These are phyloP conservation scores for Sebastes minor DNA, from an alignment of 2,797 vertebrate genomes.

Conservation along the genomic window DNA sequence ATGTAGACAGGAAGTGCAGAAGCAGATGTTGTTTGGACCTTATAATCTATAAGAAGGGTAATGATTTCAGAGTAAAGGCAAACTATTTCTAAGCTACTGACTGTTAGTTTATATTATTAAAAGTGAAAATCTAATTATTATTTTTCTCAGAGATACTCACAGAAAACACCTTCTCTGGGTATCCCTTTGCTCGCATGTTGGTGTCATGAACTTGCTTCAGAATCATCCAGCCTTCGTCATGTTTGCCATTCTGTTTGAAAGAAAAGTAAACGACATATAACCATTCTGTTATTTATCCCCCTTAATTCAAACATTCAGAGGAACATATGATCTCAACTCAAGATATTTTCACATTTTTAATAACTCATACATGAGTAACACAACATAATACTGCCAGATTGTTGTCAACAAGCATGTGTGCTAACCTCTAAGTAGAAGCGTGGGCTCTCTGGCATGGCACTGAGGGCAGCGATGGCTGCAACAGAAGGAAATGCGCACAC, in stretches of 20 bases:
- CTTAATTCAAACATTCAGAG: background rate
- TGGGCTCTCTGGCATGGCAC: conserved; percentile 94
- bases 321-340: background rate
- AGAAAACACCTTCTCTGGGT: conserved; percentile 94
- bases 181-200: conserved; percentile 96
- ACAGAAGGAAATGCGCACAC: conserved; percentile 95
- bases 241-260: conserved; percentile 91
- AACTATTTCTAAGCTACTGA: background rate
- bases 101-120: background rate
- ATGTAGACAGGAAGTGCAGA: background rate
- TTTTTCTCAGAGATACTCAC: conserved; percentile 79
- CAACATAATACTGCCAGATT: background rate
- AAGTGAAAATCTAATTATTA: background rate
- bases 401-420: conserved; percentile 1
- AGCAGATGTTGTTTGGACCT: background rate
- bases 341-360: background rate
- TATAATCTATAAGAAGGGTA: background rate
- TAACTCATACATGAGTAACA: background rate
- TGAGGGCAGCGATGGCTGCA: conserved; percentile 93
- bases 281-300: background rate
- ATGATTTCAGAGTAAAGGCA: background rate
- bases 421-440: conserved; percentile 96
- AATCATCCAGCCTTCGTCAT: conserved; percentile 98
- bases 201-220: conserved; percentile 98
- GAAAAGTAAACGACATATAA: background rate